Base-by-base conservation (phyloP, 2,797 vertebrate genomes). In the Leptoclinus maculatus region DNA sequence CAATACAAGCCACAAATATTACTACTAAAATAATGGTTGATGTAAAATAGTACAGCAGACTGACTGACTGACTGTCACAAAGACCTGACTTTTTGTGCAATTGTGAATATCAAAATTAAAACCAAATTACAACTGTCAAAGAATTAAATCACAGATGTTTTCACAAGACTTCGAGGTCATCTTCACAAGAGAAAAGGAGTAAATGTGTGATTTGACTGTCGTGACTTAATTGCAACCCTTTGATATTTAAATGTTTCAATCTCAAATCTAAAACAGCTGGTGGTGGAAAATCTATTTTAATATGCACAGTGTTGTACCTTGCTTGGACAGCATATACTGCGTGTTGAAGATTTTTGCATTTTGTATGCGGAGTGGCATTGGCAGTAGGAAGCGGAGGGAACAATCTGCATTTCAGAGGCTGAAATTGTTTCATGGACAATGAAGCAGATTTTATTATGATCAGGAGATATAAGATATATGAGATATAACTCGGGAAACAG, bases 391-490 rank as follows among this genome's bases (percentile, higher is more conserved):
- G 71, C 19, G 1, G 53, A 7, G 63, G 72, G 49, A 78, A 57
- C n/a, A 76, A 76, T 78, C 73, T 73, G 80, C 12, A 72, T 82
- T 80, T 84, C 63, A 80, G 58, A 72, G 58, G 73, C 58, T 72
- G 74, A 88, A 90, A 88, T 83, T 68, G 75, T 88, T 92, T 92
- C 85, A 88, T 83, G 82, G 86, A 87, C 86, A 93, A 90, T 92
- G 80, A 93, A 91, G 68, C 78, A 81, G 80, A 67, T 86, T 92
- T 91, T 90, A 91, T 91, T 91, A 92, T 90, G 80, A 83, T 75
- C 76, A 63, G 65, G 71, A 85, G 80, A 83, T 80, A 64, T 72
- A 83, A 78, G n/a, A n/a, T n/a, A n/a, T n/a, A n/a, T n/a, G 71
- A 85, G 80, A 83, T 80, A 64, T 72, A 83, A 78, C 70, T 76